Evolutionary conservation across 2,888 invertebrate species (phyloP).

Genomic region (Selenia dentaria): DNA sequence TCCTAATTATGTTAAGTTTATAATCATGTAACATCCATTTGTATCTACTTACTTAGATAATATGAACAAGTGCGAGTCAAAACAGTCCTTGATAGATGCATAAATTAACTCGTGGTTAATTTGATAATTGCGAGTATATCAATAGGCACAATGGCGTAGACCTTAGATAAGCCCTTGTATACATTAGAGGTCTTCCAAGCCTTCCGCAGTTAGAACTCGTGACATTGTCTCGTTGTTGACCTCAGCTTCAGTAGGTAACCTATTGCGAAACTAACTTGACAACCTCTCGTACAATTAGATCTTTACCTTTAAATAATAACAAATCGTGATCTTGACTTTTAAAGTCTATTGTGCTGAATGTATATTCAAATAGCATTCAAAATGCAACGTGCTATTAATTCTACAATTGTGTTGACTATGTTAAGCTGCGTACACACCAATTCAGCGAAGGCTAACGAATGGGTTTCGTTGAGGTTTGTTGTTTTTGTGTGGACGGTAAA

Average conservation of each 20-base stretch:
- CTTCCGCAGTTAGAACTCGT: conserved; percentile 13
- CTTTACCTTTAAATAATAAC: conserved; percentile 15
- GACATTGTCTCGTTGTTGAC: conserved; percentile 27
- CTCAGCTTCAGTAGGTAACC: conserved; percentile 24
- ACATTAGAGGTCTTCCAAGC: conserved; percentile 13
- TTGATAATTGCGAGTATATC: conserved; percentile 7
- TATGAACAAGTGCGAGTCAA: no score
- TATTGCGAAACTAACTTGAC: conserved; percentile 30
- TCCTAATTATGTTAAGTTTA: no score
- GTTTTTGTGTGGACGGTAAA: no score
- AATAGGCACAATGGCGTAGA: conserved; percentile 1
- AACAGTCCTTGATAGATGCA: conserved; percentile 14
- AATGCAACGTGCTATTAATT: conserved; percentile 4
- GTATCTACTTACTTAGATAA: no score
- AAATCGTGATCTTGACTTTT: conserved; percentile 36
- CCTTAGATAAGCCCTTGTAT: neutral
- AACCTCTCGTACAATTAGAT: conserved; percentile 23
- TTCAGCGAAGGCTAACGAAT: no score
- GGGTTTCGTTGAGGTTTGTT: no score
- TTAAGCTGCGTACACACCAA: neutral
- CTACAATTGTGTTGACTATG: neutral
- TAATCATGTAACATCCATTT: no score
- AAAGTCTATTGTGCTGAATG: conserved; percentile 20
- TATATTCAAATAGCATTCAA: conserved; percentile 4
- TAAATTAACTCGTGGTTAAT: conserved; percentile 6